Conservation (phyloP, 2,113 vertebrate species). For the Zosterops lateralis region DNA sequence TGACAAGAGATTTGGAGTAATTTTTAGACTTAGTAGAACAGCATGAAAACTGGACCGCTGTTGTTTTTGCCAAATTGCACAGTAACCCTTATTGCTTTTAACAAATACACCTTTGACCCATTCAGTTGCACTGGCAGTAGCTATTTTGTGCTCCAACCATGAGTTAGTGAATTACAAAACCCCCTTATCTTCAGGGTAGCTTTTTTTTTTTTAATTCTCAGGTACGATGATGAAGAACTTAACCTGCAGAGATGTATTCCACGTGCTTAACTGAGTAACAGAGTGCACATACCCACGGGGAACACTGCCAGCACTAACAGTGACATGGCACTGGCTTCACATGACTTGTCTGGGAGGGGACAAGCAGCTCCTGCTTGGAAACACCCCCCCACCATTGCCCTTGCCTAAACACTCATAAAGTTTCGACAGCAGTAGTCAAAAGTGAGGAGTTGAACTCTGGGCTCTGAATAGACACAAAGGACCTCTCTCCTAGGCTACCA, state of each 20-base stretch:
- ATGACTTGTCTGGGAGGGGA: conserved; percentile 63
- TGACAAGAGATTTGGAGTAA: neutral
- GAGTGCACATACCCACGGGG: neutral
- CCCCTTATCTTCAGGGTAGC: neutral
- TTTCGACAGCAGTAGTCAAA: neutral
- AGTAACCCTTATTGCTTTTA: neutral
- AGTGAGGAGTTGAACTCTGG: neutral
- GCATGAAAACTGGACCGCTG: neutral
- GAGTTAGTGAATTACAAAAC: neutral
- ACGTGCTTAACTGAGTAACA: neutral
- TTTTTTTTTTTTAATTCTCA: neutral
- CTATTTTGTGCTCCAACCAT: neutral
- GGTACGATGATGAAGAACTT: neutral
- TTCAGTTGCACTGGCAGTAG: neutral
- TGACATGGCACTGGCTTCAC: conserved; percentile 32
- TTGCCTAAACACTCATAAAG: neutral
- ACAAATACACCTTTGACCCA: neutral
- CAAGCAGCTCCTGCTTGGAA: conserved; percentile 28
- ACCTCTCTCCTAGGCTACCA: neutral
- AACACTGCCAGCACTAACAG: neutral
- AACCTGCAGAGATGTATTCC: neutral
- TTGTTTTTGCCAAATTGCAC: neutral
- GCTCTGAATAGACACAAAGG: neutral
- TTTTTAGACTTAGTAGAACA: neutral
- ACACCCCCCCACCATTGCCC: neutral